A percentile compares a stretch with the other conserved stretches of the same genome.
phyloP scores from a whole-genome alignment of 2,888 invertebrate genomes.

The Drosophila acutilabella region DNA sequence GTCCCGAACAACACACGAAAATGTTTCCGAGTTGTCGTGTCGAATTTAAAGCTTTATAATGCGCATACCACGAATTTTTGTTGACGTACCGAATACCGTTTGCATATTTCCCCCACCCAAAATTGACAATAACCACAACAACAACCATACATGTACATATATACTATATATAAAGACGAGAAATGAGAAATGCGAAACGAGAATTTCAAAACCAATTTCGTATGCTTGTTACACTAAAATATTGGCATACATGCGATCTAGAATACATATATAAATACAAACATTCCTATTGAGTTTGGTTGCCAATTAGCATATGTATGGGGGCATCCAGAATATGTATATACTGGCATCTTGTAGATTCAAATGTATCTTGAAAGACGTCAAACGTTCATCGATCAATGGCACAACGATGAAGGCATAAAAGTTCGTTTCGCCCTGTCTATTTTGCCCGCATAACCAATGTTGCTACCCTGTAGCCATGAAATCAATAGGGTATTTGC shows the following conservation, averaged over 20 bases:
- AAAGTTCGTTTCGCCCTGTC: slow-evolving; percentile 59
- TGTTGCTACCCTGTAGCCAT: slow-evolving; percentile 38
- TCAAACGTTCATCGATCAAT: slow-evolving; percentile 68
- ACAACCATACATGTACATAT: slow-evolving; percentile 3
- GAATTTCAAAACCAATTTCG: slow-evolving; percentile 52
- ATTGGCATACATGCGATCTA: slow-evolving; percentile 47
- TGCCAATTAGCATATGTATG: slow-evolving; percentile 56
- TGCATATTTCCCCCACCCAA: slow-evolving; percentile 58
- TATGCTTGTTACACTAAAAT: slow-evolving; percentile 57
- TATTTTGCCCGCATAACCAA: slow-evolving; percentile 51
- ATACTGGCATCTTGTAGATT: slow-evolving; percentile 5
- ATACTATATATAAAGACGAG: neutral
- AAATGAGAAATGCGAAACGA: slow-evolving; percentile 26
- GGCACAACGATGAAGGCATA: slow-evolving; percentile 54
- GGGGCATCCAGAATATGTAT: slow-evolving; percentile 38
- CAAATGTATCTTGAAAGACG: slow-evolving; percentile 46
- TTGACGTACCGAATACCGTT: slow-evolving; percentile 81
- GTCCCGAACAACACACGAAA: slow-evolving; percentile 66
- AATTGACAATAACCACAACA: slow-evolving; percentile 23
- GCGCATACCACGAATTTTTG: slow-evolving; percentile 81
- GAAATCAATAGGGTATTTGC: neutral
- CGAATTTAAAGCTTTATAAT: slow-evolving; percentile 77
- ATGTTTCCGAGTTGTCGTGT: slow-evolving; percentile 82
- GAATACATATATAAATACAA: neutral
- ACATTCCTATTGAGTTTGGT: slow-evolving; percentile 31